These are phyloP conservation scores for Rhyacophila evoluta DNA, from an alignment of 2,888 invertebrate species.

Conservation along the genomic window DNA sequence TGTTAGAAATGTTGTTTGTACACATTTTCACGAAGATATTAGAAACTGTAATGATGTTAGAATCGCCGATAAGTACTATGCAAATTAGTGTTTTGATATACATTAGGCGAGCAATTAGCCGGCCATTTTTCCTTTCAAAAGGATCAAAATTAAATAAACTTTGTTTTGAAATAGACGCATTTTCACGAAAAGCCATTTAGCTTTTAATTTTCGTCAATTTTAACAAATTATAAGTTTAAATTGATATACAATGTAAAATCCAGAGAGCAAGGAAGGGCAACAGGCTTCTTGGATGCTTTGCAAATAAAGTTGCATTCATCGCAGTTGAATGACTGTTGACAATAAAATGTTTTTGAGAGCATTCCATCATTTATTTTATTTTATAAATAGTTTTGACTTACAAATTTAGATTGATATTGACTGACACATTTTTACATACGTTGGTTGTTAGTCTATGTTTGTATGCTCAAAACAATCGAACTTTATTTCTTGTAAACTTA, in stretches of 20 bases:
- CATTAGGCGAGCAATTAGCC: constrained; percentile 22
- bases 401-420: too few relatives aligned
- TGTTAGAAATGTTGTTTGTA: too few relatives aligned
- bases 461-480: too few relatives aligned
- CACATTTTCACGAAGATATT: neutral
- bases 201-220: constrained; percentile 50
- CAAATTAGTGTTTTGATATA: constrained; percentile 10
- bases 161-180: constrained; percentile 17
- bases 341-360: too few relatives aligned
- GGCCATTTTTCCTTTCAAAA: constrained; percentile 12
- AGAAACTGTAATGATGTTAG: neutral
- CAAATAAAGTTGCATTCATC: neutral
- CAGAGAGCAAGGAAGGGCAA: constrained; percentile 40
- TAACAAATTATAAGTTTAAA: constrained; percentile 51
- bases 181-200: constrained; percentile 47
- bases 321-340: too few relatives aligned
- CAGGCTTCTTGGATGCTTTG: constrained; percentile 1
- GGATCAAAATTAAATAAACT: constrained; percentile 8
- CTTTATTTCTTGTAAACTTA: too few relatives aligned
- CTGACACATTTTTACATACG: too few relatives aligned
- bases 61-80: neutral
- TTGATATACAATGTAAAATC: constrained; percentile 50
- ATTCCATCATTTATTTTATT: too few relatives aligned
- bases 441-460: too few relatives aligned
- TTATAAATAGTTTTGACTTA: too few relatives aligned